Percentiles rank a stretch among this genome's conserved stretches.
phyloP scores from a whole-genome alignment of 1,140 invertebrate species.

The Drosophila bocqueti region DNA sequence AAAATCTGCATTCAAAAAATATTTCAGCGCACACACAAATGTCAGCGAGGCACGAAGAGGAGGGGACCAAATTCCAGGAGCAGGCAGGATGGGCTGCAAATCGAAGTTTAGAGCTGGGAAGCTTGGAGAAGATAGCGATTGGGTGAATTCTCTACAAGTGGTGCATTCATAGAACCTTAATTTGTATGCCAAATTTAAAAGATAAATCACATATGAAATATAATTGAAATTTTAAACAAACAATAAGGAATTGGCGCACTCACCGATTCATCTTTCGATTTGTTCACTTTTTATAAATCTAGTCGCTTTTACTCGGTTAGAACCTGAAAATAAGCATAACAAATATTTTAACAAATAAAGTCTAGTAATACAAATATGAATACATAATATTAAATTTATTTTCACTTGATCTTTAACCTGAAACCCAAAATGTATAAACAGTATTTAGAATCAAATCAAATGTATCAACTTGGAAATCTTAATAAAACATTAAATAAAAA shows the following conservation, averaged over 20 bases:
- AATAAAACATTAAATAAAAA: not conserved
- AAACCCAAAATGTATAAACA: not conserved
- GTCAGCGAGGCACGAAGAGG: conserved; percentile 22
- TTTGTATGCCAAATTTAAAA: not conserved
- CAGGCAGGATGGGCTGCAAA: conserved; percentile 20
- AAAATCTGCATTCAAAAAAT: conserved; percentile 83
- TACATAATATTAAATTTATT: too few relatives aligned
- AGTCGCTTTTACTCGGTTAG: not conserved
- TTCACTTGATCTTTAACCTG: too few relatives aligned
- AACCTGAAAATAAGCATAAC: too few relatives aligned
- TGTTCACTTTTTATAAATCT: not conserved
- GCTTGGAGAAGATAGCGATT: not conserved
- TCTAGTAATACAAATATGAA: too few relatives aligned
- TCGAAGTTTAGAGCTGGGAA: not conserved
- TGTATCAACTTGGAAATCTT: not conserved
- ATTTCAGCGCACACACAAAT: conserved; percentile 70
- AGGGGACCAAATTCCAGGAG: conserved; percentile 35
- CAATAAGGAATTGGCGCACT: not conserved
- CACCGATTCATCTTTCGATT: not conserved
- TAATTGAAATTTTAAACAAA: not conserved
- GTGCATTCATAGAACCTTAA: not conserved
- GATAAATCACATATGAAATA: not conserved
- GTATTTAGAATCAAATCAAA: too few relatives aligned
- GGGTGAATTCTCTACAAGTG: conserved; percentile 7
- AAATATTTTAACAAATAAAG: too few relatives aligned